These are phyloP conservation scores for Callosobruchus maculatus DNA, from an alignment of 2,888 invertebrate genomes.

Conservation along the genomic window DNA sequence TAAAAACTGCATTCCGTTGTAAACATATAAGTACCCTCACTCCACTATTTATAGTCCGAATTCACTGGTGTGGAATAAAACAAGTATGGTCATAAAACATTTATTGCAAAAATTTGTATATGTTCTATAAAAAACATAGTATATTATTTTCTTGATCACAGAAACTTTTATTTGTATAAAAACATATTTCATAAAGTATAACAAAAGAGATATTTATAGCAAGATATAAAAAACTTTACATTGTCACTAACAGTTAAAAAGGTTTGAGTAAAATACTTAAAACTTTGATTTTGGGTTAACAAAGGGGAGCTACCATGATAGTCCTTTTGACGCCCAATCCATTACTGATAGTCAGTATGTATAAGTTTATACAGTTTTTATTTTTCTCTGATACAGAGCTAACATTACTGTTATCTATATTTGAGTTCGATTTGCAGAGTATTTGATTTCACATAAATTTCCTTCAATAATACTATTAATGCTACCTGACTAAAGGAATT, in stretches of 20 bases:
- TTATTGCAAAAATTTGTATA: background rate
- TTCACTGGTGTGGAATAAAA: background rate
- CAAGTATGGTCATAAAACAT: background rate
- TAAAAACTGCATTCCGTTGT: too few species aligned
- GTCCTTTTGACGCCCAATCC: background rate
- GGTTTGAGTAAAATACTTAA: background rate
- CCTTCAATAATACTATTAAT: background rate
- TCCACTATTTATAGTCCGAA: too few species aligned
- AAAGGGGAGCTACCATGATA: background rate
- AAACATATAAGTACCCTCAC: too few species aligned
- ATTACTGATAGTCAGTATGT: background rate
- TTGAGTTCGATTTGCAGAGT: background rate
- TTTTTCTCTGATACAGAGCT: background rate
- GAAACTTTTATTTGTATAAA: background rate
- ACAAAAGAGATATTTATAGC: background rate
- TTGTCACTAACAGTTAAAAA: background rate
- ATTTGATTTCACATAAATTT: background rate
- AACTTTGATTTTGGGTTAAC: background rate
- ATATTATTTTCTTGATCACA: background rate
- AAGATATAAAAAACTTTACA: background rate
- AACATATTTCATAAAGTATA: background rate
- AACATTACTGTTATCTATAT: background rate
- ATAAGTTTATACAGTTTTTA: background rate
- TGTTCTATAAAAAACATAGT: background rate
- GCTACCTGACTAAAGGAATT: background rate